Conservation (phyloP, 2,797 vertebrate species). For the Gambelia wislizenii region DNA sequence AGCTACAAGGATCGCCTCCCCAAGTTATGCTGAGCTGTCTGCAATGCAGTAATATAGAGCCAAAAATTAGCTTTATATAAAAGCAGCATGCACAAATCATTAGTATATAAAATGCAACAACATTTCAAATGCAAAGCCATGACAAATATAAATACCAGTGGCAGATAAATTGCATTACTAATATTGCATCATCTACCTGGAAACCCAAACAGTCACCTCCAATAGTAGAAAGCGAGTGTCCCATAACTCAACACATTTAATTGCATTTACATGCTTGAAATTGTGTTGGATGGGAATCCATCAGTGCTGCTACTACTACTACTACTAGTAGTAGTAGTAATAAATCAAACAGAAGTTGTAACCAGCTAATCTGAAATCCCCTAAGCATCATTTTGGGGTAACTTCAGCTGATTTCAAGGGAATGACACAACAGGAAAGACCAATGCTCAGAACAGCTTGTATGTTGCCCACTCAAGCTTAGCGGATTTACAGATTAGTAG, state of each 20-base stretch:
- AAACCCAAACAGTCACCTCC: neutral
- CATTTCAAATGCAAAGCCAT: neutral
- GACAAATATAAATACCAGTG: neutral
- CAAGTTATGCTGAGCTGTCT: slow-evolving; percentile 32
- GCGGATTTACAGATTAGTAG: slow-evolving; percentile 9
- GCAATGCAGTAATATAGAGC: neutral
- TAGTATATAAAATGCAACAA: neutral
- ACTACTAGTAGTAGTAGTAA: too few species aligned
- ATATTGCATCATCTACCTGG: neutral
- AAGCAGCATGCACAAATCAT: neutral
- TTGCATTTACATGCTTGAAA: neutral
- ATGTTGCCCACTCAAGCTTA: neutral
- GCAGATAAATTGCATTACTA: neutral
- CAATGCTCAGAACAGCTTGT: neutral
- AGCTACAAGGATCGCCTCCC: neutral
- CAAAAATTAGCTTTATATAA: neutral
- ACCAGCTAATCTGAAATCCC: neutral
- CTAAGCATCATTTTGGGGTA: neutral
- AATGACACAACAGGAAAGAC: neutral
- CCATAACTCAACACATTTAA: neutral
- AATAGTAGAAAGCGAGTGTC: neutral
- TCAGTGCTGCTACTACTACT: slow-evolving; percentile 58
- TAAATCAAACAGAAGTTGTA: neutral
- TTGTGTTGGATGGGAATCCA: neutral
- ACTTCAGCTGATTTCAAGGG: neutral